Base-by-base conservation (phyloP, 1,140 invertebrate species). In the Whitmania pigra region DNA sequence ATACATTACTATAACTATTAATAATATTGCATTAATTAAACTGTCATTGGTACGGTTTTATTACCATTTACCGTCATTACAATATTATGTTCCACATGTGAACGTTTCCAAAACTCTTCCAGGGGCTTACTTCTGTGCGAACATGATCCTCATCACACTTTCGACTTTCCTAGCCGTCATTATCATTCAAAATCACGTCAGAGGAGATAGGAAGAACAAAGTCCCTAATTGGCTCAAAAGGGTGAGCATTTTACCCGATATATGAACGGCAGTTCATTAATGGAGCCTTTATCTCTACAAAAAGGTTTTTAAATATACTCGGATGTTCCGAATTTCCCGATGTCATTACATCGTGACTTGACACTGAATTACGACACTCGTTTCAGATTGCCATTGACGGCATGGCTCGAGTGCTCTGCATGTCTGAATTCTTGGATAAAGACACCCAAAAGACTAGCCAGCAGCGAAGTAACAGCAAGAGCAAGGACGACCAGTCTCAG, bases 91-190 rank as follows among this genome's bases (percentile, higher is more conserved):
- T 36, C 31, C 31, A 36, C 2, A 2, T 36, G 31, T 6, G 6
- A 36, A 49, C 15, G 9, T 49, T 13, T 17, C 43, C 13, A 49
- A 3, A 49, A 17, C 29, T 22, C 11, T 63, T 22, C 20, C 73
- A 82, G 81, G 81, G 69, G 81, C 81, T 57, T 83, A 83, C 74
- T 83, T 82, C 74, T 83, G 82, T 71, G 69, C 82, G 54, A 83
- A 82, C 71, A 83, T 83, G 82, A 79, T 81, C 13, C 76, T 83
- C 72, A 83, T 83, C 55, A 82, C 82, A 3, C 74, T 82, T 73
- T 83, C 82, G 15, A 82, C 82, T 20, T 80, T 83, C 53, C 74
- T 83, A 29, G 80, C 81, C n/a, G 80, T 80, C 2, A 79, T 83
- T 31, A 78, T 83, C 13, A 81, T 82, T 22, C 80, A 83, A 71